Base-by-base conservation (phyloP, 2,888 invertebrate genomes). In the Drosophila picticornis region DNA sequence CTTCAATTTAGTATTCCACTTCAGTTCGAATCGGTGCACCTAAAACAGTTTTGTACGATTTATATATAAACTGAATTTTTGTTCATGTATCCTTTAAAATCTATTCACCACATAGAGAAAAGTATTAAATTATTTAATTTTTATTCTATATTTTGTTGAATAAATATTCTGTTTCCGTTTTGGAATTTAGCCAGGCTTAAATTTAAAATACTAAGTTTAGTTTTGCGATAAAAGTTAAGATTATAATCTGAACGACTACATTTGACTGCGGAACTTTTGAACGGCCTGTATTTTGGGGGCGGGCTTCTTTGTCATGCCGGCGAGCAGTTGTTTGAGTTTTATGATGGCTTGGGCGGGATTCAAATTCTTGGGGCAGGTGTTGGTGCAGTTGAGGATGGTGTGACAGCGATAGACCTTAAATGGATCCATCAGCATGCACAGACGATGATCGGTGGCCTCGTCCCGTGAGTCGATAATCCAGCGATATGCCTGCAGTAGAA, bases 381-480 rank as follows among this genome's bases (percentile, higher is more conserved):
- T 95, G 0, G 98, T 96, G 93, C 99, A 99, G 93, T 99, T 99
- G 96, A 99, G 96, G 89, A 99, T 99, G 0, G 99, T 98, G 92
- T 99, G 99, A 91, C 99, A 99, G 64, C 98, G 95, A 93, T 96
- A 99, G 0, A 97, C 96, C 61, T 97, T 97, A 93, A 96, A 99
- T 3, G 97, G 96, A 94, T 99, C 99, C 67, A 95, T 95, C 91
- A 99, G 94, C 70, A 95, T 95, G 40, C 95, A 94, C 55, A 99
- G 94, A 66, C 99, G 95, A 81, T 96, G 95, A 6, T 94, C 93
- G 0, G 96, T 95, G 60, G 95, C 96, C 61, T 97, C 96, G 93
- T 99, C 99, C 79, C 99, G 95, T 0, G 98, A 97, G 93, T 99
- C 99, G 80, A 99, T 97, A 64, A 99, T 96, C 99, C 99, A 99